A percentile compares a stretch with the other conserved stretches of the same genome.
These are phyloP conservation scores for Passer montanus DNA, from an alignment of 2,113 vertebrate genomes.

Conservation along the genomic window DNA sequence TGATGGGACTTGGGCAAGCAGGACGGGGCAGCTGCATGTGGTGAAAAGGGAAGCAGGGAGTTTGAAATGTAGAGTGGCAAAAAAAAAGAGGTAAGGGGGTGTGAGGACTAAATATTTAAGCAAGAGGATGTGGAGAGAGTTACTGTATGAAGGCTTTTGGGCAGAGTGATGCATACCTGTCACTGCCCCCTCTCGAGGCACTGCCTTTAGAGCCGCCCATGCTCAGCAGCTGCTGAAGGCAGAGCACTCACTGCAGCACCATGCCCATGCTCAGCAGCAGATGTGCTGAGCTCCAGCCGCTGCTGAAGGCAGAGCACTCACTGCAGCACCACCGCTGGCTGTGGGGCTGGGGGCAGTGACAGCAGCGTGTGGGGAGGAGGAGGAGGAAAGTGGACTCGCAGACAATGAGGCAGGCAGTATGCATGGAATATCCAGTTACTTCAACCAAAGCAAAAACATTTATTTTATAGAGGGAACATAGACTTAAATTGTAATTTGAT, in stretches of 20 bases:
- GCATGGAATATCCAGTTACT: neutral
- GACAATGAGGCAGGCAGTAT: neutral
- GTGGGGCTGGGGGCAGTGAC: neutral
- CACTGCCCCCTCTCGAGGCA: rapidly evolving
- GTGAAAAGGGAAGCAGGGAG: neutral
- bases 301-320: no score
- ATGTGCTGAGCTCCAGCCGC: neutral
- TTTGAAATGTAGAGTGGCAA: neutral
- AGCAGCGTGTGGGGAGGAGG: neutral
- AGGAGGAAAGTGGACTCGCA: neutral
- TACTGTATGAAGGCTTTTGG: neutral
- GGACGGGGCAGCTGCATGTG: neutral
- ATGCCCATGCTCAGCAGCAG: rapidly evolving
- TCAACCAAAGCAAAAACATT: constrained; percentile 4
- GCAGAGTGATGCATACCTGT: neutral
- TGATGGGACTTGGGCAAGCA: neutral
- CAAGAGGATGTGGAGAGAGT: neutral
- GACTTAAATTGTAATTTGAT: neutral
- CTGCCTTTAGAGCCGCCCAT: rapidly evolving
- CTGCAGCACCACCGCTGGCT: neutral
- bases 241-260: no score
- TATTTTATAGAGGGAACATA: neutral
- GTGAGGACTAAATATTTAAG: neutral
- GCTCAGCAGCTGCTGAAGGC: no score
- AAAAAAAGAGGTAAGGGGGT: neutral